Conservation (phyloP, 2,888 invertebrate species). For the Melanargia galathea region DNA sequence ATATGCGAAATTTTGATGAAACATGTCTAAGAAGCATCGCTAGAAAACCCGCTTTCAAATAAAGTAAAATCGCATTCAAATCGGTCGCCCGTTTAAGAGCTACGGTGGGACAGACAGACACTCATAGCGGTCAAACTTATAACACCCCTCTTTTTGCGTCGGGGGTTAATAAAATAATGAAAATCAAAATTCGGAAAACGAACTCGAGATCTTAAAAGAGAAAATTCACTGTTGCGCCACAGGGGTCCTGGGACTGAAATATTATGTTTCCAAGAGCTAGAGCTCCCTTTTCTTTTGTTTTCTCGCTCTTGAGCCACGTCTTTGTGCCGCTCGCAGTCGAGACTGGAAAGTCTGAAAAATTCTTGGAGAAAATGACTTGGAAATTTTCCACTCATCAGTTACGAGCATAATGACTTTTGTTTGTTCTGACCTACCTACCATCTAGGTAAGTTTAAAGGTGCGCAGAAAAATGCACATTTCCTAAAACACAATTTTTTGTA, state of each 20-base stretch:
- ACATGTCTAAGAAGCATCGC: too few species aligned
- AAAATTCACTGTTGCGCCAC: not conserved
- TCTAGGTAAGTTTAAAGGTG: not conserved
- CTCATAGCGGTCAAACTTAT: too few species aligned
- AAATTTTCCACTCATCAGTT: slow-evolving; percentile 8
- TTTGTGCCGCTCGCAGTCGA: slow-evolving; percentile 13
- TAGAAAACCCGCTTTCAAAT: too few species aligned
- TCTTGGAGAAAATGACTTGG: slow-evolving; percentile 3
- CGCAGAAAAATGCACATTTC: not conserved
- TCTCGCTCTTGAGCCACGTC: slow-evolving; percentile 1
- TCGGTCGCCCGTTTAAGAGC: too few species aligned
- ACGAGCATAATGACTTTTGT: slow-evolving; percentile 2
- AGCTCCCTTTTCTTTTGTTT: not conserved
- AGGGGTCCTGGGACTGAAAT: slow-evolving; percentile 6
- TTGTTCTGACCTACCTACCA: not conserved
- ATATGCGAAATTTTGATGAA: too few species aligned
- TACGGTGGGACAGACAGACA: too few species aligned
- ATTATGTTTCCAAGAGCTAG: slow-evolving; percentile 3
- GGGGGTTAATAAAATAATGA: too few species aligned
- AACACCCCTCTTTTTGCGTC: too few species aligned
- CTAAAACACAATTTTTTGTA: too few species aligned
- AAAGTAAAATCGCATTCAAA: too few species aligned
- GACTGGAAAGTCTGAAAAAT: not conserved
- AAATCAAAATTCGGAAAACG: too few species aligned
- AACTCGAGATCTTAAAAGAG: too few species aligned